Evolutionary conservation across 2,797 vertebrate genomes (phyloP), one percentile per base, ranked within the genome.

Genomic region (Triplophysa yarkandensis): DNA sequence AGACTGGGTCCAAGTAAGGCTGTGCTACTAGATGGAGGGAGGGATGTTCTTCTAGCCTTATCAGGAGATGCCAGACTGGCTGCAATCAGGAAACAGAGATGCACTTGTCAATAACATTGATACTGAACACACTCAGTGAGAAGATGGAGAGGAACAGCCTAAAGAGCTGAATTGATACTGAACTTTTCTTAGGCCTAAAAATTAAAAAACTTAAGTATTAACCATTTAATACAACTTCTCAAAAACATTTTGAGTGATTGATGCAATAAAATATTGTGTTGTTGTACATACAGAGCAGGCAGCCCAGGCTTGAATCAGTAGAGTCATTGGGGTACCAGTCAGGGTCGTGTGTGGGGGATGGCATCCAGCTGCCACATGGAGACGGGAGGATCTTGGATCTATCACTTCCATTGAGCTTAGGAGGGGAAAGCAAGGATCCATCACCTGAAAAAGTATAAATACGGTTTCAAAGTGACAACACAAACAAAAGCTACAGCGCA

Each of bases 291-390:
- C 97, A 98, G 28, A 99, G 95, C 71, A 99, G 92, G 85, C 96
- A 98, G 85, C 97, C 95, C 73, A 99, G 92, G 0, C 94, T 94
- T 1, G 96, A 98, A 84, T 99, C 98, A 0, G 95, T 94, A 7
- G 97, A 98, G 87, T 99, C 97, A 1, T 90, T 98, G 84, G 96
- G 96, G 85, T 97, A 99, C 98, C 98, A 99, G 91, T 99, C 97
- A 5, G 98, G 97, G 86, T 99, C 98, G 0, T 99, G 98, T 77
- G 93, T 94, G n/a, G 98, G 98, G 3, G 97, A 99, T 0, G 96
- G 95, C 71, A 98, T 98, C 98, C 98, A 99, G 78, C 92, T 99
- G 82, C 91, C 91, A 0, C 95, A 92, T 0, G 97, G 95, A 36
- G 95, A 97, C 0, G 94, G 88, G 85, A 98, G 87, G 86, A 96